Base-by-base conservation (phyloP, 2,888 invertebrate genomes). In the Cacoxenus indagator region DNA sequence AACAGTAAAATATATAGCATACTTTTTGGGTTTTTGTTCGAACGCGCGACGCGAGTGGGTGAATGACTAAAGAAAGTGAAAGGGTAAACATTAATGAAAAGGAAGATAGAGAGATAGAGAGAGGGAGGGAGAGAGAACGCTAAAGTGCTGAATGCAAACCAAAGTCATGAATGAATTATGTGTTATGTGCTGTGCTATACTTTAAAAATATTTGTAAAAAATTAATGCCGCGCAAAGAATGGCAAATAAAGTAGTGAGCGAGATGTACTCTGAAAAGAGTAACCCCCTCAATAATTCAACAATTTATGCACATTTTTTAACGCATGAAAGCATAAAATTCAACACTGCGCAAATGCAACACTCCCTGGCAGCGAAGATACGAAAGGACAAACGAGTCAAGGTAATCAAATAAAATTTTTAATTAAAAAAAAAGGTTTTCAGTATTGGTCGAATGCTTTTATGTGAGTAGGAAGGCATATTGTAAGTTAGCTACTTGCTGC, bases 231-330 rank as follows among this genome's bases (percentile, higher is more conserved):
- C 76, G 71, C 75, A 76, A 68, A 76, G 76, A 78, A 75, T 73
- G 76, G 43, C 57, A 55, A 22, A 4, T 1, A 26, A 2, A 24
- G 43, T 9, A 29, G 45, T 65, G 64, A 68, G 62, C 51, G 64
- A 67, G 55, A 54, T 57, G 46, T 31, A 24, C 37, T 61, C 24
- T 65, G 22, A 14, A 43, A 65, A 51, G 45, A 59, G 66, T 65
- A 77, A 74, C 73, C 75, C 73, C n/a, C n/a, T n/a, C n/a, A 79
- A 79, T 83, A 83, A 82, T 84, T 82, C 82, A 82, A 81, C 84
- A 83, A 84, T 82, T 83, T 83, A 83, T 82, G 83, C 78, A 77
- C 78, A 81, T 83, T 82, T 81, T 82, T 78, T 72, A 76, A 75
- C 74, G 72, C 78, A 76, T 78, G 78, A 77, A 66, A 67, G 72